Conservation (phyloP, 2,113 vertebrate genomes). For the Dermatemys mawii region DNA sequence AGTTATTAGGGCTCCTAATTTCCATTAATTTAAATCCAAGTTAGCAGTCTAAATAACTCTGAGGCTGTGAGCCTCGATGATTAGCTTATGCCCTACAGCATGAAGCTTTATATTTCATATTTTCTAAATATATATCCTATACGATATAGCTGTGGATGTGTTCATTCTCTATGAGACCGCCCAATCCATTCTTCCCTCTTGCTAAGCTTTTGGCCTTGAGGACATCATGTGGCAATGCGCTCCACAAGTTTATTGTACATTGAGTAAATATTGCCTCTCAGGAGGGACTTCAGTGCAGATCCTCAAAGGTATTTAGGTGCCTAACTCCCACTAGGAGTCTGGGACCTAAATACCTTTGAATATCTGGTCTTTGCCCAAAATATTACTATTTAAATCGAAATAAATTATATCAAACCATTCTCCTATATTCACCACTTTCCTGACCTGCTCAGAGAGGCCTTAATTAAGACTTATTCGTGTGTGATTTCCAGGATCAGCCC, state of each 20-base stretch:
- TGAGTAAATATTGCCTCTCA: conserved; percentile 7
- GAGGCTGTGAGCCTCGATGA: neutral
- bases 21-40: neutral
- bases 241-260: conserved; percentile 66
- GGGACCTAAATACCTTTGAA: neutral
- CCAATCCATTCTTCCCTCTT: conserved; percentile 68
- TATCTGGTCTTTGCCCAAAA: neutral
- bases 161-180: conserved; percentile 64
- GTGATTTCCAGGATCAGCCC: neutral
- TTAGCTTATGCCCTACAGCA: conserved; percentile 36
- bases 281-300: neutral
- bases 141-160: conserved; percentile 70
- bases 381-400: neutral
- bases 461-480: conserved; percentile 56
- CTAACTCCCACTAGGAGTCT: neutral
- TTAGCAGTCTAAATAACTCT: neutral
- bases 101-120: conserved; percentile 42
- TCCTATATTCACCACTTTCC: neutral
- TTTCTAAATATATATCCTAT: conserved; percentile 59
- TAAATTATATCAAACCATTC: neutral
- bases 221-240: conserved; percentile 62
- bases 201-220: conserved; percentile 54
- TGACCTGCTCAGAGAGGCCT: neutral
- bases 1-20: neutral
- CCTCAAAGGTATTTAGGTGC: neutral